Percentiles rank a stretch among this genome's conserved stretches.
Evolutionary conservation across 1,140 invertebrate species (phyloP).

Genomic region (silkworm (Bombyx mori)): DNA sequence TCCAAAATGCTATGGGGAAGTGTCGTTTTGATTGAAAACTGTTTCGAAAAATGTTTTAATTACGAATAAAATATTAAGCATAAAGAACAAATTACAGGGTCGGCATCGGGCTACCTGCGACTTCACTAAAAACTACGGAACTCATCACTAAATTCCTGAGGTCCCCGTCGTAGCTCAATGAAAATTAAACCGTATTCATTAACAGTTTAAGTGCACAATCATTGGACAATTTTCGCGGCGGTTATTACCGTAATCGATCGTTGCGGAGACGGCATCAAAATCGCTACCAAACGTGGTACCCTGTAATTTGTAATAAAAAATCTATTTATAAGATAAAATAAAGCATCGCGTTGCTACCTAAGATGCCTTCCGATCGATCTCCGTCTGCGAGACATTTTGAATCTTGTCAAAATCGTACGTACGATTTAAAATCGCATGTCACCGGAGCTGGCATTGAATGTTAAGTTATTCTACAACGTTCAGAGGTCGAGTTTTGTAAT

Average conservation of each 20-base stretch:
- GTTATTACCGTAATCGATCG: conserved; percentile 30
- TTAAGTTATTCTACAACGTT: conserved; percentile 59
- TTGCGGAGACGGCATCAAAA: conserved; percentile 31
- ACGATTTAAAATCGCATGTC: conserved; percentile 45
- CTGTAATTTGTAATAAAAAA: conserved; percentile 69
- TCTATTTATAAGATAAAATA: conserved; percentile 68
- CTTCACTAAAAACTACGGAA: conserved; percentile 34
- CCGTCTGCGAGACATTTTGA: conserved; percentile 46
- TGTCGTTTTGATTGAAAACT: no score
- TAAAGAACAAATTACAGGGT: neutral
- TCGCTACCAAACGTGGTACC: conserved; percentile 63
- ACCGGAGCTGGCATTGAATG: conserved; percentile 17
- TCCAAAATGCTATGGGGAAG: no score
- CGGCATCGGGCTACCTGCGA: conserved; percentile 29
- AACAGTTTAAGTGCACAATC: conserved; percentile 44
- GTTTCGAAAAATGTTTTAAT: no score
- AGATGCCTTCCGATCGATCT: conserved; percentile 58
- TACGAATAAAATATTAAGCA: no score
- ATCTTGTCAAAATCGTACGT: conserved; percentile 45
- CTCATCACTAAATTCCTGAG: conserved; percentile 35
- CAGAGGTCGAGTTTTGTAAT: conserved; percentile 63
- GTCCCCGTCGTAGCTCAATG: conserved; percentile 17
- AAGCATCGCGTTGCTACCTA: conserved; percentile 59
- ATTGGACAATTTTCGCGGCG: conserved; percentile 20
- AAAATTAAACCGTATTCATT: conserved; percentile 45